These are phyloP conservation scores for Phaenicophaeus curvirostris DNA, from an alignment of 2,797 vertebrate species.

Conservation along the genomic window DNA sequence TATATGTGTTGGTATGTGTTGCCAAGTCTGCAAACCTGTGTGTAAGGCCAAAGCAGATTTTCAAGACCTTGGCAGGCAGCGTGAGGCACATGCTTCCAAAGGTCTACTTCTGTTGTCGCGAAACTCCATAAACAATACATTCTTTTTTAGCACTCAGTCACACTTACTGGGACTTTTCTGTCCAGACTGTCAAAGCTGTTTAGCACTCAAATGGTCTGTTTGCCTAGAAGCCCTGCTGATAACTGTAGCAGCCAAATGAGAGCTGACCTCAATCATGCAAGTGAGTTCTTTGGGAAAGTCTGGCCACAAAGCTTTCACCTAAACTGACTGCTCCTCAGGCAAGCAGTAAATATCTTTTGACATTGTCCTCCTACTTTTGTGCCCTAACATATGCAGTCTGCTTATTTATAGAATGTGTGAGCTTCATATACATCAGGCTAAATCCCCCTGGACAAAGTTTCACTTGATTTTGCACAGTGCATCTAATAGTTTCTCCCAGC, in stretches of 20 bases:
- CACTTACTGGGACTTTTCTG: background rate
- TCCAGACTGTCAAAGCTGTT: background rate
- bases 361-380: conserved; percentile 5
- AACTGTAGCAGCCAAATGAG: background rate
- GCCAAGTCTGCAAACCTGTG: background rate
- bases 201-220: background rate
- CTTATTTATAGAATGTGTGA: conserved; percentile 1
- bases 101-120: background rate
- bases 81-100: rapidly evolving
- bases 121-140: background rate
- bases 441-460: background rate
- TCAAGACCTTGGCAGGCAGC: background rate
- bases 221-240: background rate
- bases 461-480: rapidly evolving
- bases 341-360: background rate
- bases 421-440: background rate
- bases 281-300: background rate
- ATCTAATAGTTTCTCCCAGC: background rate
- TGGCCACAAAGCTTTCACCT: background rate
- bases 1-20: rapidly evolving
- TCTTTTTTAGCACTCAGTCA: background rate
- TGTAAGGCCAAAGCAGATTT: background rate
- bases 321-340: conserved; percentile 5
- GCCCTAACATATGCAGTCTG: background rate
- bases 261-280: background rate